A percentile compares a stretch with the other conserved stretches of the same genome.
These are phyloP conservation scores for Cepaea hortensis DNA, from an alignment of 2,888 invertebrate species.

Conservation along the genomic window DNA sequence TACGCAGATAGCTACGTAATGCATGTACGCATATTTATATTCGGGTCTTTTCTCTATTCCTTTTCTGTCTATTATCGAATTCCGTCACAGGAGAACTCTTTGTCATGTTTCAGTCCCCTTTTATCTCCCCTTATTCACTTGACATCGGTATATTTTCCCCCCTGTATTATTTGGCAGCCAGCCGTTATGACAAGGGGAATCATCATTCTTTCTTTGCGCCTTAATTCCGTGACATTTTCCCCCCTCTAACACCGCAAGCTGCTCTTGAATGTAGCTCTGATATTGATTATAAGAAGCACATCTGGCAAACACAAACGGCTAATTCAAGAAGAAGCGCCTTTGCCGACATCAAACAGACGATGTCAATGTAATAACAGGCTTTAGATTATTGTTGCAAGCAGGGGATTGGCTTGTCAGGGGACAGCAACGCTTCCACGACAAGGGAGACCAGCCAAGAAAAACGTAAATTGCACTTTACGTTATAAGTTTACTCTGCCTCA, in stretches of 20 bases:
- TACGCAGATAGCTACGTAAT: no score
- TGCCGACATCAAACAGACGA: neutral
- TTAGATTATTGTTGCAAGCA: neutral
- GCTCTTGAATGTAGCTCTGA: neutral
- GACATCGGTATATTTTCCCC: neutral
- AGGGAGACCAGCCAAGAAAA: neutral
- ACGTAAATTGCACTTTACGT: neutral
- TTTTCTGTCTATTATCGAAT: no score
- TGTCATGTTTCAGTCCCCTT: neutral
- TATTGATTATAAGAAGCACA: neutral
- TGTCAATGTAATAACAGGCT: constrained; percentile 19
- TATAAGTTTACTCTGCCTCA: neutral
- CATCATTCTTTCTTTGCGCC: neutral
- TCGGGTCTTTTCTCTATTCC: no score
- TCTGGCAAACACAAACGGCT: constrained; percentile 14
- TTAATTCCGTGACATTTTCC: neutral
- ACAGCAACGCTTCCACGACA: neutral
- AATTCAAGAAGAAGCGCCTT: constrained; percentile 18
- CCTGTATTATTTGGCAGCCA: neutral
- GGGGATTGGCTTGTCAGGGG: neutral
- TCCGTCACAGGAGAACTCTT: no score
- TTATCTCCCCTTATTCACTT: neutral
- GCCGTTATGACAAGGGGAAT: neutral
- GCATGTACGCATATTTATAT: no score
- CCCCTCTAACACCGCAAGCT: neutral